Conservation (phyloP, 2,888 invertebrate species). For the Leptinotarsa tumamoca region DNA sequence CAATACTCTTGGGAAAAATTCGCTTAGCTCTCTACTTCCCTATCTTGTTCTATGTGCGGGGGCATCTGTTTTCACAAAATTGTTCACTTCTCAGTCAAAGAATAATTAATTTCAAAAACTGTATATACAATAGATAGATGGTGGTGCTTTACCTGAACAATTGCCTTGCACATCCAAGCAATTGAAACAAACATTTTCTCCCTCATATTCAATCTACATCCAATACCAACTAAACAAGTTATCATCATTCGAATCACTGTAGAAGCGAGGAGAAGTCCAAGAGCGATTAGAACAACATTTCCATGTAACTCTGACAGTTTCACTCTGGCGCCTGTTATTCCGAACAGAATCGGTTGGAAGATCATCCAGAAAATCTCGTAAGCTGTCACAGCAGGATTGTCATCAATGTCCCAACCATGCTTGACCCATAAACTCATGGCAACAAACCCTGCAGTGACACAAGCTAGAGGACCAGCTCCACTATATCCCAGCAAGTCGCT, state of each 20-base stretch:
- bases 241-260: conserved; percentile 75
- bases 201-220: conserved; percentile 85
- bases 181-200: conserved; percentile 93
- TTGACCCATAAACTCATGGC: conserved; percentile 85
- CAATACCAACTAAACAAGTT: conserved; percentile 78
- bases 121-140: background rate
- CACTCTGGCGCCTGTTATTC: conserved; percentile 91
- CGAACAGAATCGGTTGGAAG: conserved; percentile 94
- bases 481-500: conserved; percentile 81
- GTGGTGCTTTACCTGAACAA: conserved; percentile 81
- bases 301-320: conserved; percentile 80
- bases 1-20: no score
- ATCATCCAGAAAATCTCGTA: conserved; percentile 96
- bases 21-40: no score
- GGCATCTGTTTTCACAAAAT: no score
- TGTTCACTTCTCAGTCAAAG: no score
- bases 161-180: conserved; percentile 96
- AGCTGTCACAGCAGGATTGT: conserved; percentile 87
- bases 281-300: conserved; percentile 76
- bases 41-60: no score
- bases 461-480: conserved; percentile 85
- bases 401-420: conserved; percentile 87
- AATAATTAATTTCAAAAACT: no score
- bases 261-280: conserved; percentile 77
- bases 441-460: conserved; percentile 85